Percentiles rank a stretch among this genome's conserved stretches.
phyloP scores from a whole-genome alignment of 2,113 vertebrate species.

The Platysternon megacephalum region DNA sequence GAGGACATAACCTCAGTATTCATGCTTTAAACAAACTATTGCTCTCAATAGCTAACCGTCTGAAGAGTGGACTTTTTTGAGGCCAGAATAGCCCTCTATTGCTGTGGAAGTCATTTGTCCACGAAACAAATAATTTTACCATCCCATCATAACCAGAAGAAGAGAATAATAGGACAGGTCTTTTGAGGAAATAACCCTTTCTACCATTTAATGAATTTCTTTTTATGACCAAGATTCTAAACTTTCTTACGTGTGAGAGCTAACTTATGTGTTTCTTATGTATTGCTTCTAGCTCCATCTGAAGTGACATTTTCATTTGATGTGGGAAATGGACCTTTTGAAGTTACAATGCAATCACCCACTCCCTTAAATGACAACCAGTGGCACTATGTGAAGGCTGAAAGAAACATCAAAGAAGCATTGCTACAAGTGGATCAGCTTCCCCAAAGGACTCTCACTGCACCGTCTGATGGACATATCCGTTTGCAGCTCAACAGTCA shows the following conservation, averaged over 20 bases:
- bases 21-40: neutral
- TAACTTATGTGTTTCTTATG: neutral
- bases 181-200: neutral
- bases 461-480: conserved; percentile 88
- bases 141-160: neutral
- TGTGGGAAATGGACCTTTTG: conserved; percentile 93
- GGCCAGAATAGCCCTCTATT: neutral
- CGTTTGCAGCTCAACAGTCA: conserved; percentile 95
- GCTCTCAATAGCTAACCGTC: neutral
- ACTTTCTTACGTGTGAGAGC: neutral
- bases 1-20: neutral
- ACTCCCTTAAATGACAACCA: conserved; percentile 88
- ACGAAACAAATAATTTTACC: neutral
- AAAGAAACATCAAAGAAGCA: conserved; percentile 92
- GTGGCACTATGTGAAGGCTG: conserved; percentile 92
- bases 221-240: neutral
- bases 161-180: neutral
- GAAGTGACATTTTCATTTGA: conserved; percentile 94
- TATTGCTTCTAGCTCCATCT: conserved; percentile 83
- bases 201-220: neutral
- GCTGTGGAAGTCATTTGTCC: neutral
- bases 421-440: conserved; percentile 88
- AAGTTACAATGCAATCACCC: conserved; percentile 83
- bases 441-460: conserved; percentile 75
- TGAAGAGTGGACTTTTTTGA: neutral